Conservation (phyloP, 92 coral and sea anemone species). For the Heliopora coerulea region DNA sequence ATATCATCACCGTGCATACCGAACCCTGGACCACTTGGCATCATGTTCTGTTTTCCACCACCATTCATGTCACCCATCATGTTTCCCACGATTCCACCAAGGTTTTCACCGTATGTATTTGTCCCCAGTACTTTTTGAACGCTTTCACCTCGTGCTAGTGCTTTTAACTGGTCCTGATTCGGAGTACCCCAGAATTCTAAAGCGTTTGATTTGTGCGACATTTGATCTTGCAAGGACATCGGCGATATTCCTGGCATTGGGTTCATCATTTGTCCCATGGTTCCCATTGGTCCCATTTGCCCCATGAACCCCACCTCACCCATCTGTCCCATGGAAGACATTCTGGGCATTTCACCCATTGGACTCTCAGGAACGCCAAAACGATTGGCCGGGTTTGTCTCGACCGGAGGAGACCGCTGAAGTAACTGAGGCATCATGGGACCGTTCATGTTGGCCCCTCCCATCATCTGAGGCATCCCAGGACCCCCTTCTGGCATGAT, state of each 20-base stretch:
- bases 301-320: slow-evolving; percentile 28
- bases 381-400: slow-evolving; percentile 28
- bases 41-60: neutral
- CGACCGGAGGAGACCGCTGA: slow-evolving; percentile 30
- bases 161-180: slow-evolving; percentile 37
- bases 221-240: slow-evolving; percentile 11
- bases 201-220: slow-evolving; percentile 49
- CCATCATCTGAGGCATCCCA: slow-evolving; percentile 27
- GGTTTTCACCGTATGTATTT: slow-evolving; percentile 34
- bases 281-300: slow-evolving; percentile 67
- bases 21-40: neutral
- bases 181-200: slow-evolving; percentile 41
- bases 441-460: slow-evolving; percentile 22
- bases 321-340: slow-evolving; percentile 27
- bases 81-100: slow-evolving; percentile 38
- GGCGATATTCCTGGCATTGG: slow-evolving; percentile 55
- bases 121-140: slow-evolving; percentile 49
- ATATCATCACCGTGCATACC: slow-evolving; percentile 20
- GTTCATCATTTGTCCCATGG: slow-evolving; percentile 56
- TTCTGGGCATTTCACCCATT: slow-evolving; percentile 52
- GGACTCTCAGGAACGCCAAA: slow-evolving; percentile 44
- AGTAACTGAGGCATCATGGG: slow-evolving; percentile 37
- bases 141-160: slow-evolving; percentile 54
- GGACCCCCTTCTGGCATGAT: slow-evolving; percentile 37
- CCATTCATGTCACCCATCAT: slow-evolving; percentile 32